A percentile compares a stretch with the other conserved stretches of the same genome.
phyloP scores from a whole-genome alignment of 1,140 invertebrate genomes.

The Eriocheir sinensis region DNA sequence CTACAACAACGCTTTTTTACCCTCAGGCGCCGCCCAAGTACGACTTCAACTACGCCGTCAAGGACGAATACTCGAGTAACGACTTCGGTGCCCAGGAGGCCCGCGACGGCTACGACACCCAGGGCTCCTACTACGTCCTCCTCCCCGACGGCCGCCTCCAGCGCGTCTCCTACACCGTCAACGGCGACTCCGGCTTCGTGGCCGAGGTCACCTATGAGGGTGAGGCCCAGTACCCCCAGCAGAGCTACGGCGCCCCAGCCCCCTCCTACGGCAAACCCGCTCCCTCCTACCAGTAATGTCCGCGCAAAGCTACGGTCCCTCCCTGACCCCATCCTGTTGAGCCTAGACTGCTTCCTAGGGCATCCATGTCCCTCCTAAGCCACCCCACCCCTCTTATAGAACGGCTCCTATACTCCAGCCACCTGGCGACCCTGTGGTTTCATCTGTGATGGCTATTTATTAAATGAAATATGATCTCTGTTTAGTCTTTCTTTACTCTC shows the following conservation, averaged over 20 bases:
- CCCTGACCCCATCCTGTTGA: too few relatives aligned
- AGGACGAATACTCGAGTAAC: slow-evolving; percentile 24
- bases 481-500: too few relatives aligned
- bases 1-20: neutral
- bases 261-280: neutral
- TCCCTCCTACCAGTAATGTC: neutral
- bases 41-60: slow-evolving; percentile 30
- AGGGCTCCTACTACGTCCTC: slow-evolving; percentile 43
- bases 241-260: neutral
- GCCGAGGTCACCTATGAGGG: slow-evolving; percentile 8
- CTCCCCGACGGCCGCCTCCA: slow-evolving; percentile 42
- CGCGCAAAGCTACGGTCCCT: too few relatives aligned
- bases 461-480: too few relatives aligned
- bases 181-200: slow-evolving; percentile 28
- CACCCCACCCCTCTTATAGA: too few relatives aligned
- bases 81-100: slow-evolving; percentile 16
- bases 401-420: too few relatives aligned
- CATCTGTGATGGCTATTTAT: too few relatives aligned
- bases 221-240: slow-evolving; percentile 33
- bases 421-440: too few relatives aligned
- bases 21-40: slow-evolving; percentile 9
- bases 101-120: slow-evolving; percentile 20
- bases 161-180: too few relatives aligned
- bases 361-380: too few relatives aligned
- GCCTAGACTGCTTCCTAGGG: too few relatives aligned